Evolutionary conservation across 2,113 vertebrate genomes (phyloP).

Genomic region (Calyptommatus sinebrachiatus): DNA sequence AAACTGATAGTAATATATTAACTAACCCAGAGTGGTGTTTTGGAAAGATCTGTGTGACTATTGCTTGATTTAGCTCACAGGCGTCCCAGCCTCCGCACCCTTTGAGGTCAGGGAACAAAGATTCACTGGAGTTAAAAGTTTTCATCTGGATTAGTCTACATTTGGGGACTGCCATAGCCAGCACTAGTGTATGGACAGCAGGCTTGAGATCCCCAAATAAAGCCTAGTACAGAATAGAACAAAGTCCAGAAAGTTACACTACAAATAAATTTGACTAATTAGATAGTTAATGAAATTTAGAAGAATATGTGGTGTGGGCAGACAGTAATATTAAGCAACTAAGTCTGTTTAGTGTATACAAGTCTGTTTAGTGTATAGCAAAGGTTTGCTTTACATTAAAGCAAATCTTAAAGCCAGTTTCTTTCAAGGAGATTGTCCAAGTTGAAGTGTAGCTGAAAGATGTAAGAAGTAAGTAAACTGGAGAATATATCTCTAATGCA

Average conservation of each 20-base stretch:
- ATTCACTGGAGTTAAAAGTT: no score
- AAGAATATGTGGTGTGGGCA: neutral
- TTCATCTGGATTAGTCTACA: no score
- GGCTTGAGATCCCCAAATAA: no score
- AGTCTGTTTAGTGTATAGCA: neutral
- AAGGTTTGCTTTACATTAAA: no score
- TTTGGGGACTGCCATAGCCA: no score
- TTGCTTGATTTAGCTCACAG: neutral
- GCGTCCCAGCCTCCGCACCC: neutral
- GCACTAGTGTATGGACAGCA: no score
- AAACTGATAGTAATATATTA: neutral
- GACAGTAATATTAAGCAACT: neutral
- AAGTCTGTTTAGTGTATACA: neutral
- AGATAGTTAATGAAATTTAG: neutral
- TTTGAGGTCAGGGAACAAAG: neutral
- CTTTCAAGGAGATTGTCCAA: no score
- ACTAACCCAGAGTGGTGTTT: neutral
- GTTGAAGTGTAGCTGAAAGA: no score
- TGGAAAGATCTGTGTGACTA: neutral
- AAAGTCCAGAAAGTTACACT: neutral
- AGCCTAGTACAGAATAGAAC: neutral
- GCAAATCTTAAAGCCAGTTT: no score
- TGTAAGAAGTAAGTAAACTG: no score
- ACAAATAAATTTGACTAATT: neutral
- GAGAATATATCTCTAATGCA: no score